phyloP scores from a whole-genome alignment of 1,140 invertebrate genomes.

The Aphis gossypii region DNA sequence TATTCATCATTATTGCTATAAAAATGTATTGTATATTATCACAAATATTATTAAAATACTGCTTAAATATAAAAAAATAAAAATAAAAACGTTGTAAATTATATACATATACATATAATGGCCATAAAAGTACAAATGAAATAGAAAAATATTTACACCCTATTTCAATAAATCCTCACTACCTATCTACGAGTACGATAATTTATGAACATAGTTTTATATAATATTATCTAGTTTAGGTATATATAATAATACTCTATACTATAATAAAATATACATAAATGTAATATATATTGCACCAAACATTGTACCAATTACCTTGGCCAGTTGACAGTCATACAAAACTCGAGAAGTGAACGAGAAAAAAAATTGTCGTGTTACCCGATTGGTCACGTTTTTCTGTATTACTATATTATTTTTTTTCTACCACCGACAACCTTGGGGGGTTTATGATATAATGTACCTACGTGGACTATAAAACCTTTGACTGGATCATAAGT shows the following conservation, averaged over 20 bases:
- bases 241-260: neutral
- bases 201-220: neutral
- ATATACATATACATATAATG: neutral
- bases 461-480: neutral
- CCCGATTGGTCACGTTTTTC: constrained; percentile 39
- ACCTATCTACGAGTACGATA: neutral
- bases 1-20: too few species aligned
- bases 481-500: neutral
- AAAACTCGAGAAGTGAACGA: neutral
- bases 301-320: constrained; percentile 29
- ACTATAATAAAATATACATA: neutral
- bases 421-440: neutral
- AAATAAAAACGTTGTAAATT: neutral
- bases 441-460: neutral
- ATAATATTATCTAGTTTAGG: neutral
- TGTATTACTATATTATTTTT: neutral
- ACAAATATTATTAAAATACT: neutral
- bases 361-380: constrained; percentile 36
- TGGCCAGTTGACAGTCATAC: neutral
- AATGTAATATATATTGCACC: neutral
- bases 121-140: neutral
- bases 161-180: neutral
- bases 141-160: neutral
- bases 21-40: neutral
- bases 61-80: neutral